phyloP scores from a whole-genome alignment of 2,888 invertebrate species.

The Dioctria rufipes region DNA sequence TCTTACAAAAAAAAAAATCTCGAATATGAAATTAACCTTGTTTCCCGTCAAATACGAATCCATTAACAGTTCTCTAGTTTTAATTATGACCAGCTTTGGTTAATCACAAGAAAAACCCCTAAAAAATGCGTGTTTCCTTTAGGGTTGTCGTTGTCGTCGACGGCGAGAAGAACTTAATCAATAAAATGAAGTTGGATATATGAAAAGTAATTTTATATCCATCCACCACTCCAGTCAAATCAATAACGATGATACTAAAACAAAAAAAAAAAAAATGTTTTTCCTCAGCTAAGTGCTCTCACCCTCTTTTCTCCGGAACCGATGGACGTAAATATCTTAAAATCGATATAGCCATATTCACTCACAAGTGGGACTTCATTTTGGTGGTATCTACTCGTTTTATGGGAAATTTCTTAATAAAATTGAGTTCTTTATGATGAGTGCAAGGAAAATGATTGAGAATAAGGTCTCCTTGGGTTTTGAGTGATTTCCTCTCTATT shows the following conservation, averaged over 20 bases:
- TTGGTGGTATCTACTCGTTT: not conserved
- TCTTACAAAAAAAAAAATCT: too few relatives aligned
- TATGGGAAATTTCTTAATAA: too few relatives aligned
- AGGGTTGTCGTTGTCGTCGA: not conserved
- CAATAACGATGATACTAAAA: not conserved
- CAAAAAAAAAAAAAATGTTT: not conserved
- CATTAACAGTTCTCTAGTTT: too few relatives aligned
- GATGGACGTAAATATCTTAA: slow-evolving; percentile 12
- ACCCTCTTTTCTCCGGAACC: not conserved
- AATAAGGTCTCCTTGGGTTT: too few relatives aligned
- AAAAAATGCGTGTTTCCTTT: too few relatives aligned
- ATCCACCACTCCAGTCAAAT: not conserved
- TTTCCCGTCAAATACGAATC: too few relatives aligned
- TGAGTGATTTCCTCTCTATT: too few relatives aligned
- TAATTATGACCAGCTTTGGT: too few relatives aligned
- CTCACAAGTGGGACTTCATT: not conserved
- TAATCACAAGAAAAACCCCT: too few relatives aligned
- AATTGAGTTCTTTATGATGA: too few relatives aligned
- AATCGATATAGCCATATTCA: not conserved
- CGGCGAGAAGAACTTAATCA: not conserved
- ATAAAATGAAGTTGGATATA: not conserved
- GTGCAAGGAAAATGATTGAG: too few relatives aligned
- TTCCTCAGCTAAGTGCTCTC: not conserved
- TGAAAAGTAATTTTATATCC: slow-evolving; percentile 5
- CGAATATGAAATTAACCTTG: too few relatives aligned